Evolutionary conservation across 2,888 invertebrate species (phyloP), one percentile per base, ranked within the genome.

Genomic region (Perizoma affinitatum): DNA sequence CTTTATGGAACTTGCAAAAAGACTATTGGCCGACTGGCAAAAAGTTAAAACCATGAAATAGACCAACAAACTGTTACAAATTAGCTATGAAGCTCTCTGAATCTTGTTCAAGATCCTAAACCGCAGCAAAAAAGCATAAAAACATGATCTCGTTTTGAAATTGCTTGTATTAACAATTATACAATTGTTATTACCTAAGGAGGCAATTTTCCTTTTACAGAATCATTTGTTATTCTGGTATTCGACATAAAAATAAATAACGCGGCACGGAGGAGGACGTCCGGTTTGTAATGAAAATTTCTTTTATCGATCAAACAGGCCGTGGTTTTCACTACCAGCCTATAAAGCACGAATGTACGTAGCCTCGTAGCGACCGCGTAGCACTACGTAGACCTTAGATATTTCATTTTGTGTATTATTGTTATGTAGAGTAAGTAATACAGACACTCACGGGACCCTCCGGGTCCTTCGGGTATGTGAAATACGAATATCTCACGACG

Each of bases 371-470:
- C 54, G 47, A 22, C 48, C 50, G 38, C 56, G 63, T 65, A 67
- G 62, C 60, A 52, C 54, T 60, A 51, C 54, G 56, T 38, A 58
- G 51, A 50, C 46, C 58, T 56, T 51, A 58, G 66, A 69, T 69
- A 70, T 75, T 76, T 73, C 67, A 76, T 73, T 74, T 73, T 74
- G 75, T 73, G 73, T 74, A 74, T 73, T 75, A 74, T 71, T 73
- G 70, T 71, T 65, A 65, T 67, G 68, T 74, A 76, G 79, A 71
- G 65, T 53, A 67, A 69, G 61, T 73, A 79, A 74, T 71, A 74
- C 71, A 58, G 33, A 49, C 34, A 47, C 51, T 55, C 55, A 9
- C 45, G 48, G 48, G 62, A 55, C 48, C 52, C 55, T 58, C 45
- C 33, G 51, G 33, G 43, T 67, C 76, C 69, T 78, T 55, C 45